Percentiles rank a stretch among this genome's conserved stretches.
These are phyloP conservation scores for Anaspis maculata DNA, from an alignment of 2,888 invertebrate genomes.

Conservation along the genomic window DNA sequence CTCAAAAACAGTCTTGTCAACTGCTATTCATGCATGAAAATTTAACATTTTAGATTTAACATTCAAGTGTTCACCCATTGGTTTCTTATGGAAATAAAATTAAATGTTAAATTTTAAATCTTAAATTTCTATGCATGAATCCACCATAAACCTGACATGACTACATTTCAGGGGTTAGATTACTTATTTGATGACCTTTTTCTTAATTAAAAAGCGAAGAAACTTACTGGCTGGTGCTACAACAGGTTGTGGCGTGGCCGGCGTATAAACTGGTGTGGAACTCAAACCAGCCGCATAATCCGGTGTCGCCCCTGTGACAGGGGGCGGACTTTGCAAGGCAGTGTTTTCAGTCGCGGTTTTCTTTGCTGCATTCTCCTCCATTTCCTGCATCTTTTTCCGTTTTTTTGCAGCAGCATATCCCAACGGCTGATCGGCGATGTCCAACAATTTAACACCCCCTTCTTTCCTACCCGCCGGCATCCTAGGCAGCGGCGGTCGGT, in stretches of 20 bases:
- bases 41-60: no score
- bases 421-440: conserved; percentile 87
- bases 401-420: conserved; percentile 81
- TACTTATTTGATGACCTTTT: no score
- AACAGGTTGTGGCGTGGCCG: conserved; percentile 38
- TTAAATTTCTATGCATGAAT: no score
- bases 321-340: conserved; percentile 33
- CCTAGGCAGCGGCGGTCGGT: conserved; percentile 50
- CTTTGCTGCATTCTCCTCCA: conserved; percentile 42
- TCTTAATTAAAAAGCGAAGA: neutral
- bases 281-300: conserved; percentile 77
- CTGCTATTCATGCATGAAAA: no score
- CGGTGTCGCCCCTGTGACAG: conserved; percentile 49
- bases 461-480: conserved; percentile 68
- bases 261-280: conserved; percentile 46
- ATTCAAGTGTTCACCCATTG: no score
- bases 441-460: conserved; percentile 88
- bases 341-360: conserved; percentile 50
- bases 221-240: conserved; percentile 29
- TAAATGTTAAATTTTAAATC: no score
- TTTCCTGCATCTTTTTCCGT: conserved; percentile 64
- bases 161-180: no score
- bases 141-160: no score
- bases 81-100: no score
- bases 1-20: no score